phyloP scores from a whole-genome alignment of 1,140 invertebrate genomes.

The Agrypnia vestita region DNA sequence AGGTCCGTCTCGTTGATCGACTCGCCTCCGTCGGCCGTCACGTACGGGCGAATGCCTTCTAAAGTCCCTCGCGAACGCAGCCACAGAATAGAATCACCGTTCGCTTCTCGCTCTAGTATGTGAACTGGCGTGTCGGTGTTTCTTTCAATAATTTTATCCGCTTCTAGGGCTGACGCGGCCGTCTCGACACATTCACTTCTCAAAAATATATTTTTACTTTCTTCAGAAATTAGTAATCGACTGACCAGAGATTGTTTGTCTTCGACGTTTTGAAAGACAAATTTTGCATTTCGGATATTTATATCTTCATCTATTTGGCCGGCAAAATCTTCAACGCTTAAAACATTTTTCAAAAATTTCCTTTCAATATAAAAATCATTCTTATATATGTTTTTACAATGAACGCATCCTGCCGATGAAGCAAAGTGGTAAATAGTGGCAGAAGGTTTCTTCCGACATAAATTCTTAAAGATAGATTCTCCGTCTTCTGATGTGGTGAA shows the following conservation, averaged over 20 bases:
- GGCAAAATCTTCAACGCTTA: background rate
- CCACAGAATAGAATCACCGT: too few relatives aligned
- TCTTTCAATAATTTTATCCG: too few relatives aligned
- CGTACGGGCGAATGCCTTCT: too few relatives aligned
- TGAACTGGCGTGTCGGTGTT: too few relatives aligned
- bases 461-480: background rate
- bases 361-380: too few relatives aligned
- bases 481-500: background rate
- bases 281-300: too few relatives aligned
- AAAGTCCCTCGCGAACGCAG: too few relatives aligned
- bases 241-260: background rate
- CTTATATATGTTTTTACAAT: too few relatives aligned
- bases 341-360: background rate
- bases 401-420: background rate
- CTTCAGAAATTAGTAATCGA: background rate
- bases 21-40: too few relatives aligned
- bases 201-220: background rate
- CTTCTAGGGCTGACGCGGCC: too few relatives aligned
- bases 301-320: background rate
- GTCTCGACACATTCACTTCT: background rate
- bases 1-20: too few relatives aligned
- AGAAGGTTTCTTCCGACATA: background rate
- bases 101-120: too few relatives aligned
- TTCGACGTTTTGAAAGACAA: background rate
- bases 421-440: background rate